A percentile compares a stretch with the other conserved stretches of the same genome.
Evolutionary conservation across 2,113 vertebrate species (phyloP).

Genomic region (Coryphaenoides rupestris): DNA sequence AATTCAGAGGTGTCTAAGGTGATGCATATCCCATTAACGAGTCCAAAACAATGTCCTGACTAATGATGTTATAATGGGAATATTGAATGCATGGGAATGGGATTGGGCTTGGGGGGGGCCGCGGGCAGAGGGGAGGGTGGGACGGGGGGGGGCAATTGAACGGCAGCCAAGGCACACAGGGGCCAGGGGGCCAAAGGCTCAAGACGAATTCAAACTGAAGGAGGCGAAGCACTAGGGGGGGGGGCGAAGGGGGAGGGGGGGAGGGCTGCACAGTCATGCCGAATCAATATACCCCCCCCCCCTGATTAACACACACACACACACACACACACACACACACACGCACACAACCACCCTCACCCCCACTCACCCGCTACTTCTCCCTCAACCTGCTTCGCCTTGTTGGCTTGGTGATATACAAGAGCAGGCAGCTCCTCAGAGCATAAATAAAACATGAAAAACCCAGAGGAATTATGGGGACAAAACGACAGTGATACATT

Average conservation of each 20-base stretch:
- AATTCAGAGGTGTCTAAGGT: conserved; percentile 57
- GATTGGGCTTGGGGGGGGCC: conserved; percentile 43
- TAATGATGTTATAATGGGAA: conserved; percentile 73
- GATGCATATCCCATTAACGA: conserved; percentile 70
- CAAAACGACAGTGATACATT: conserved; percentile 65
- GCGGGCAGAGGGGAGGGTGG: too few species aligned
- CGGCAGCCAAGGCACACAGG: conserved; percentile 54
- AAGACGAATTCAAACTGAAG: conserved; percentile 59
- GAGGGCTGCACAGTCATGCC: conserved; percentile 50
- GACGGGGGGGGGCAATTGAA: conserved; percentile 57
- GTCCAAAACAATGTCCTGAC: conserved; percentile 62
- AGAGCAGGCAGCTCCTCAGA: conserved; percentile 57
- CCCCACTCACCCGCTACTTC: conserved; percentile 32
- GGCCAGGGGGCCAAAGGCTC: conserved; percentile 55
- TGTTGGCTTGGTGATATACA: conserved; percentile 61
- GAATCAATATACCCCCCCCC: conserved; percentile 63
- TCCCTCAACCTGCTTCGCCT: conserved; percentile 57
- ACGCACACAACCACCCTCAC: too few species aligned
- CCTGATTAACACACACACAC: background rate
- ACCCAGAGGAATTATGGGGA: conserved; percentile 63
- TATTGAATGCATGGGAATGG: conserved; percentile 73
- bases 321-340: too few species aligned
- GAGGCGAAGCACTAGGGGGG: conserved; percentile 30
- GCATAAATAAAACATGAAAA: conserved; percentile 76
- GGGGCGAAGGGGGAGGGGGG: conserved; percentile 26